A percentile compares a stretch with the other conserved stretches of the same genome.
phyloP scores from a whole-genome alignment of 2,113 vertebrate genomes.

The Sitta europaea region DNA sequence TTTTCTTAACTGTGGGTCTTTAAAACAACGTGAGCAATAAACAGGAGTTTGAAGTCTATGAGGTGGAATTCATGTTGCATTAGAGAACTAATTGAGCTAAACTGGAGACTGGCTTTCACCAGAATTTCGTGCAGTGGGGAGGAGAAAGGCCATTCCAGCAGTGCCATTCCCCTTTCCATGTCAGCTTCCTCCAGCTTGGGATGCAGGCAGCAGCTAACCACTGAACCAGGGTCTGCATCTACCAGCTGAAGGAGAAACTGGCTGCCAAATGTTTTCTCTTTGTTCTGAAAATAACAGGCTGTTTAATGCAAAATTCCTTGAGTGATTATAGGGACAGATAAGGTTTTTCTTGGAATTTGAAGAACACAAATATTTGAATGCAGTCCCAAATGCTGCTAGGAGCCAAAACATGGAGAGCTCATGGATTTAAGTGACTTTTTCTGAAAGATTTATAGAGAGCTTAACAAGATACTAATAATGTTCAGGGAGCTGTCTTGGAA shows the following conservation, averaged over 20 bases:
- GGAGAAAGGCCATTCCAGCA: neutral
- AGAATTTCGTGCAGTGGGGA: neutral
- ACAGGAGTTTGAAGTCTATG: neutral
- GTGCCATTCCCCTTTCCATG: fast-evolving
- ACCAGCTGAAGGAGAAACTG: neutral
- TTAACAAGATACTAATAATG: neutral
- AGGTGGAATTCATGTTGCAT: neutral
- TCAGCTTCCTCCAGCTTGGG: neutral
- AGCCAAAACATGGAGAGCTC: neutral
- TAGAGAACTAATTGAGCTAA: neutral
- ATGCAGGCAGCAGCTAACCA: neutral
- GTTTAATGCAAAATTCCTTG: neutral
- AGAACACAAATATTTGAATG: slow-evolving; percentile 9
- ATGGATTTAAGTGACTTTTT: neutral
- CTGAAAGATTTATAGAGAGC: neutral
- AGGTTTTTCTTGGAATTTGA: slow-evolving; percentile 37
- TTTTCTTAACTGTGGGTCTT: neutral
- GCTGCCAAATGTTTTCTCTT: neutral
- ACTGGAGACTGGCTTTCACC: neutral
- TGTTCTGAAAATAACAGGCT: neutral
- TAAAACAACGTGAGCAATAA: neutral
- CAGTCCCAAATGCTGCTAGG: neutral
- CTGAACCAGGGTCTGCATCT: neutral
- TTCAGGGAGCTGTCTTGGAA: slow-evolving; percentile 20
- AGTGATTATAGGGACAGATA: slow-evolving; percentile 26